A percentile compares a stretch with the other conserved stretches of the same genome.
Conservation (phyloP, 2,888 invertebrate genomes). For the Pterostichus madidus region DNA sequence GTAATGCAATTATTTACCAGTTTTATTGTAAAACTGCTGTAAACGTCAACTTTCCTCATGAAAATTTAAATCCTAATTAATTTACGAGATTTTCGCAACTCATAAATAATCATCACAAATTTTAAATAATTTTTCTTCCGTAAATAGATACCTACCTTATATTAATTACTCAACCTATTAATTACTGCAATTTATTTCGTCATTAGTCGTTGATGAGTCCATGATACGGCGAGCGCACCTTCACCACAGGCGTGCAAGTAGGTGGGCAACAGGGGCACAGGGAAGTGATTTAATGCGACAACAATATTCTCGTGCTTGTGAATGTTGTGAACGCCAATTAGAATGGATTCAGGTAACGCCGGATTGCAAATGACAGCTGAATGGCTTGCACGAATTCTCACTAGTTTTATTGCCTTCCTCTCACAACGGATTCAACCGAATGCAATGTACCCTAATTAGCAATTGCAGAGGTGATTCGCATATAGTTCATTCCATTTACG, state of each 20-base stretch:
- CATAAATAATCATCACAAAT: constrained; percentile 16
- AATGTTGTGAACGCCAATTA: neutral
- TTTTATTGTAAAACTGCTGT: neutral
- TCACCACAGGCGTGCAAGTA: neutral
- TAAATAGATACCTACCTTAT: constrained; percentile 23
- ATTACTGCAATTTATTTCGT: constrained; percentile 54
- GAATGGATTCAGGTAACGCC: constrained; percentile 36
- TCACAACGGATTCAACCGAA: neutral
- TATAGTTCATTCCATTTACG: no score
- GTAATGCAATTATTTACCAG: constrained; percentile 20
- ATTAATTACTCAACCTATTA: constrained; percentile 32
- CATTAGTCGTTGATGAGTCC: constrained; percentile 51
- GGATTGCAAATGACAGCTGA: constrained; percentile 64
- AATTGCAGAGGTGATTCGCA: no score
- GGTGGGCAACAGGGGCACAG: neutral
- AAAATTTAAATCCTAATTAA: neutral
- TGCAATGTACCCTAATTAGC: constrained; percentile 22
- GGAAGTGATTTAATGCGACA: constrained; percentile 28
- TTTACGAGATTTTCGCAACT: constrained; percentile 23
- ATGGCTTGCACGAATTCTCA: constrained; percentile 27
- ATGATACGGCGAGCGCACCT: constrained; percentile 4
- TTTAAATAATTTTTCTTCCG: neutral
- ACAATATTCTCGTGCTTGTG: neutral
- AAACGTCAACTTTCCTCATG: neutral
- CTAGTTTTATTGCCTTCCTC: constrained; percentile 37